Conservation (phyloP, 2,797 vertebrate genomes). For the Typhlichthys eigenmanni region DNA sequence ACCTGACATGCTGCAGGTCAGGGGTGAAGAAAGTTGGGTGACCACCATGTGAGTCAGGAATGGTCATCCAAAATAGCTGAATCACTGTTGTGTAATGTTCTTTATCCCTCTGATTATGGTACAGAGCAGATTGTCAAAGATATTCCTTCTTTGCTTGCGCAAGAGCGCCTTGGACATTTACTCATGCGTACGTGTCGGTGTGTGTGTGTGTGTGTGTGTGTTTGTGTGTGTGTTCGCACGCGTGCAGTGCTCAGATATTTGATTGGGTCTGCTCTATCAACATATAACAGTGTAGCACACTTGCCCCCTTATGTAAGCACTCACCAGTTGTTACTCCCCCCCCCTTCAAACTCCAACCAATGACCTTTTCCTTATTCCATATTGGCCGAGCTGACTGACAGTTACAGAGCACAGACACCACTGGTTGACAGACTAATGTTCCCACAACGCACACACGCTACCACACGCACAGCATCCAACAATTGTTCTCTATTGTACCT, state of each 20-base stretch:
- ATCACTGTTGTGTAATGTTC: too few species aligned
- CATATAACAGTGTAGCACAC: constrained; percentile 57
- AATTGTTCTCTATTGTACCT: constrained; percentile 27
- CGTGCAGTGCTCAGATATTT: constrained; percentile 24
- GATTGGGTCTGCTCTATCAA: constrained; percentile 41
- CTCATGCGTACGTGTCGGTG: constrained; percentile 7
- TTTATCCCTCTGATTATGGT: too few species aligned
- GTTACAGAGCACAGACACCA: constrained; percentile 37
- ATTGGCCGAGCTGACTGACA: constrained; percentile 20
- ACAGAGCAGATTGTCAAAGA: too few species aligned
- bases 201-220: constrained; percentile 1
- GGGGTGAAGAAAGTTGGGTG: too few species aligned
- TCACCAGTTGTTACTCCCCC: constrained; percentile 49
- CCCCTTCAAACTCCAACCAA: constrained; percentile 15
- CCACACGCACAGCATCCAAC: constrained; percentile 8
- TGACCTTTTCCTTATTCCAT: constrained; percentile 48
- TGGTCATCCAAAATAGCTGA: too few species aligned
- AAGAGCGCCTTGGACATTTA: not conserved
- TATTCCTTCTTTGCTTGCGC: too few species aligned
- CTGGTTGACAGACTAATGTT: constrained; percentile 8
- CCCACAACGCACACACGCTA: constrained; percentile 1
- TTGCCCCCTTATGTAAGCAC: constrained; percentile 65
- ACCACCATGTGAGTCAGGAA: too few species aligned
- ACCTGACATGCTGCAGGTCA: too few species aligned
- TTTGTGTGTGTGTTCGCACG: constrained; percentile 3